A percentile compares a stretch with the other conserved stretches of the same genome.
Evolutionary conservation across 2,113 vertebrate genomes (phyloP).

Genomic region (Pundamilia nyererei): DNA sequence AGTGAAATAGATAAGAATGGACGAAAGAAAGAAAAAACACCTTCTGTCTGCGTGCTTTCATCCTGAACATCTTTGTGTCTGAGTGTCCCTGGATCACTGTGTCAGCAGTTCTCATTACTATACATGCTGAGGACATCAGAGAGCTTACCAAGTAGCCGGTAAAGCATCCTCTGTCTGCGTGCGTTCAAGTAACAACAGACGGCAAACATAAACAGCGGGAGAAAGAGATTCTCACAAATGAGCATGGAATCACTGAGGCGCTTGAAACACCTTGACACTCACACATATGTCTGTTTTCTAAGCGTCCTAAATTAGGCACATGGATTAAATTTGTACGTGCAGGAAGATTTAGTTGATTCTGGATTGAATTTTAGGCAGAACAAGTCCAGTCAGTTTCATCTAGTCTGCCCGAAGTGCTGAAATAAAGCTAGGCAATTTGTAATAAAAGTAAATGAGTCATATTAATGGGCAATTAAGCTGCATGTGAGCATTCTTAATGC

Average conservation of each 20-base stretch:
- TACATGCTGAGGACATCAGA: conserved; percentile 41
- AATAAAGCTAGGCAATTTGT: conserved; percentile 27
- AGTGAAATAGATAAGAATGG: background rate
- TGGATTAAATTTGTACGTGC: conserved; percentile 26
- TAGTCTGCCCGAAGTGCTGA: background rate
- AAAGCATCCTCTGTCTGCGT: background rate
- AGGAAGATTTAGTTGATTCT: conserved; percentile 23
- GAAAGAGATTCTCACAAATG: background rate
- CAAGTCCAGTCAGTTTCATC: background rate
- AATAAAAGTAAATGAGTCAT: conserved; percentile 35
- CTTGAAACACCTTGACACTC: conserved; percentile 12
- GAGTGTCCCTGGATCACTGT: conserved; percentile 39
- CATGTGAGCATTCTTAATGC: conserved; percentile 29
- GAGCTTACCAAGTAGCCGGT: conserved; percentile 16
- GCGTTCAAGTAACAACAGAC: conserved; percentile 13
- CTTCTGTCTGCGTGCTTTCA: conserved; percentile 3
- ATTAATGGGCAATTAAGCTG: conserved; percentile 27
- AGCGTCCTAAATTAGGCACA: conserved; percentile 8
- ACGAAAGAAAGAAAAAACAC: background rate
- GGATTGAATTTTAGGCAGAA: conserved; percentile 24
- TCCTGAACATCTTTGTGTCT: conserved; percentile 19
- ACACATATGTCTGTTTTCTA: background rate
- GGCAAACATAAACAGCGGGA: background rate
- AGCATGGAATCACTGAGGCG: conserved; percentile 1
- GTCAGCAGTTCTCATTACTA: conserved; percentile 40